phyloP scores from a whole-genome alignment of 2,797 vertebrate species.

The Sparus aurata region DNA sequence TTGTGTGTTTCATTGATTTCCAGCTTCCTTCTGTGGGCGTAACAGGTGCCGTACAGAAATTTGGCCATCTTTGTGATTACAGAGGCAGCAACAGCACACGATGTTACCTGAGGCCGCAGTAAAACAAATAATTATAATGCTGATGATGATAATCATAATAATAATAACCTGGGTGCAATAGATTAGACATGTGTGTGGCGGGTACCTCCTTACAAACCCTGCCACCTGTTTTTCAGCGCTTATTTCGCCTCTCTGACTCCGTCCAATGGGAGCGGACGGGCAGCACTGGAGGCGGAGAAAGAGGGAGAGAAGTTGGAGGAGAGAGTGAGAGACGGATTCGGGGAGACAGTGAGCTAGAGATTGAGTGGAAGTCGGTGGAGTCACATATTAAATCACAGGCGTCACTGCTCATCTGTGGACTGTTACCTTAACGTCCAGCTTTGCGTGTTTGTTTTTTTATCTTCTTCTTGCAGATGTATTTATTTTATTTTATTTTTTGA shows the following conservation, averaged over 20 bases:
- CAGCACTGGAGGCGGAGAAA: slow-evolving; percentile 76
- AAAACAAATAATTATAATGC: not conserved
- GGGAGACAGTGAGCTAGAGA: slow-evolving; percentile 66
- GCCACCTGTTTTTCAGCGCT: slow-evolving; percentile 76
- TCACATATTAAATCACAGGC: slow-evolving; percentile 64
- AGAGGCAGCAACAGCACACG: slow-evolving; percentile 2
- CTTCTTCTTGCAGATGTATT: slow-evolving; percentile 22
- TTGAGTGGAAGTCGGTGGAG: slow-evolving; percentile 72
- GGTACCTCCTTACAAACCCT: slow-evolving; percentile 40
- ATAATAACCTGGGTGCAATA: slow-evolving; percentile 18
- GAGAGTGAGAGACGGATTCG: slow-evolving; percentile 76
- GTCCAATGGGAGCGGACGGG: slow-evolving; percentile 80
- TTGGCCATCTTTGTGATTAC: not conserved
- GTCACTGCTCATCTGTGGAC: slow-evolving; percentile 49
- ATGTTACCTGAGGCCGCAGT: slow-evolving; percentile 1
- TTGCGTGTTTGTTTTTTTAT: not conserved
- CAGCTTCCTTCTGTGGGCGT: slow-evolving; percentile 6
- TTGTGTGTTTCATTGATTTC: not conserved
- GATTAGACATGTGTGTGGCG: slow-evolving; percentile 36
- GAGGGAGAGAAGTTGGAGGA: slow-evolving; percentile 83
- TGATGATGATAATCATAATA: no score
- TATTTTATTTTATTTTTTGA: slow-evolving; percentile 25
- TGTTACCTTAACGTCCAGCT: slow-evolving; percentile 34
- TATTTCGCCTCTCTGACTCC: slow-evolving; percentile 52
- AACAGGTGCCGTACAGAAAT: slow-evolving; percentile 44